phyloP scores from a whole-genome alignment of 2,888 invertebrate species.

The Eilema griseolum region DNA sequence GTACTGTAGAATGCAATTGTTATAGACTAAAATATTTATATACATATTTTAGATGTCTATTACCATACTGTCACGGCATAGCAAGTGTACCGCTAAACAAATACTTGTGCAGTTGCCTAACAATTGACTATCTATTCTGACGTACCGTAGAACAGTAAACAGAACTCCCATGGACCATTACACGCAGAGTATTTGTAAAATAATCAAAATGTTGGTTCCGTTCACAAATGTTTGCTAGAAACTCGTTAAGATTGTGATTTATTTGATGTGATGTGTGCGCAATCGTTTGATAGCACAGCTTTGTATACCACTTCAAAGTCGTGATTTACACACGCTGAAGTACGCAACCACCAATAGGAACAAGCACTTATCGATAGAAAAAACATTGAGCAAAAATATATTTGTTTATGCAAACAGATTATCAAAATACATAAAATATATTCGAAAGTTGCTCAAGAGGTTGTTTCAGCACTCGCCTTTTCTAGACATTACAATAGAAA shows the following conservation, averaged over 20 bases:
- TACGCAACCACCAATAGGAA: conserved; percentile 41
- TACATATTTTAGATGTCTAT: conserved; percentile 74
- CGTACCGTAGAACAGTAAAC: conserved; percentile 76
- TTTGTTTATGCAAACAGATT: conserved; percentile 33
- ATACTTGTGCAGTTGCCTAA: conserved; percentile 71
- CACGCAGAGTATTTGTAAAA: conserved; percentile 81
- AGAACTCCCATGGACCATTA: conserved; percentile 79
- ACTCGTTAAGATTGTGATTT: conserved; percentile 80
- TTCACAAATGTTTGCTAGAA: conserved; percentile 78
- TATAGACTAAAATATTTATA: conserved; percentile 71
- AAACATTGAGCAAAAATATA: conserved; percentile 34
- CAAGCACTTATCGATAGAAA: conserved; percentile 37
- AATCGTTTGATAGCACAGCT: conserved; percentile 73
- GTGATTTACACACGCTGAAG: conserved; percentile 48
- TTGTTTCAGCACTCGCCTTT: conserved; percentile 21
- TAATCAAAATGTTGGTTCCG: conserved; percentile 73
- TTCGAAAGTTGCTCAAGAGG: conserved; percentile 16
- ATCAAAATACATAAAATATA: conserved; percentile 31
- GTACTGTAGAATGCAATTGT: conserved; percentile 61
- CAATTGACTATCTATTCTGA: conserved; percentile 68
- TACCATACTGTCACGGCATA: conserved; percentile 64
- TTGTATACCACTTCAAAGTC: conserved; percentile 69
- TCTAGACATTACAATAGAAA: conserved; percentile 25
- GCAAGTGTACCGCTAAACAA: conserved; percentile 72
- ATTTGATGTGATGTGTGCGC: conserved; percentile 76